Evolutionary conservation across 2,797 vertebrate genomes (phyloP).

Genomic region (Peromyscus nudipes): DNA sequence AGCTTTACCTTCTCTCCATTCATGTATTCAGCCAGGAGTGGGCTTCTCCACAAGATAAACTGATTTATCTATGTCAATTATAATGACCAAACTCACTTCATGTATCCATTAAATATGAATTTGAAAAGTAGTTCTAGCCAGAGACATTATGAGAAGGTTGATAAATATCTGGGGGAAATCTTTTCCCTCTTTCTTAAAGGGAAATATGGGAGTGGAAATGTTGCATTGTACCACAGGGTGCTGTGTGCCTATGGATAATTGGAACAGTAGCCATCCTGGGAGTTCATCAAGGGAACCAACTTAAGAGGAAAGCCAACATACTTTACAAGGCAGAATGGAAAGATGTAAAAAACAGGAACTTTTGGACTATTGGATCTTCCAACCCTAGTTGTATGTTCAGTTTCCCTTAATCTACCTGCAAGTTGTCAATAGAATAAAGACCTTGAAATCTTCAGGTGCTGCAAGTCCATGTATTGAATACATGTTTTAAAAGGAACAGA

Average conservation of each 20-base stretch:
- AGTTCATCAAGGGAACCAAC: not conserved
- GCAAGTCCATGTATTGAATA: not conserved
- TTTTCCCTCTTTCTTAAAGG: not conserved
- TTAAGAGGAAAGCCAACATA: not conserved
- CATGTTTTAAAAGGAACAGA: not conserved
- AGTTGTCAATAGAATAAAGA: not conserved
- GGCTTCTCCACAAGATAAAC: not conserved
- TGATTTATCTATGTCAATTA: not conserved
- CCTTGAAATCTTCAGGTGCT: not conserved
- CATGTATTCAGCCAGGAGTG: not conserved
- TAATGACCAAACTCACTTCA: not conserved
- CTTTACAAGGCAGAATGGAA: not conserved
- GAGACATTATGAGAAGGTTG: not conserved
- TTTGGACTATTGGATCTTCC: not conserved
- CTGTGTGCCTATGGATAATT: not conserved
- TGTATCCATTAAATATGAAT: not conserved
- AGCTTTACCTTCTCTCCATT: not conserved
- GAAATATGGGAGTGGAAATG: not conserved
- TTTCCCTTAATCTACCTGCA: not conserved
- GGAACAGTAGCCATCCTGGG: not conserved
- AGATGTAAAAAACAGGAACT: not conserved
- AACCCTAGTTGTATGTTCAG: not conserved
- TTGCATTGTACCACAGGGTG: not conserved
- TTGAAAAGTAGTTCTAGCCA: conserved; percentile 28
- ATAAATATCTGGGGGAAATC: not conserved